phyloP scores from a whole-genome alignment of 2,888 invertebrate species.

The Mythimna pallens region DNA sequence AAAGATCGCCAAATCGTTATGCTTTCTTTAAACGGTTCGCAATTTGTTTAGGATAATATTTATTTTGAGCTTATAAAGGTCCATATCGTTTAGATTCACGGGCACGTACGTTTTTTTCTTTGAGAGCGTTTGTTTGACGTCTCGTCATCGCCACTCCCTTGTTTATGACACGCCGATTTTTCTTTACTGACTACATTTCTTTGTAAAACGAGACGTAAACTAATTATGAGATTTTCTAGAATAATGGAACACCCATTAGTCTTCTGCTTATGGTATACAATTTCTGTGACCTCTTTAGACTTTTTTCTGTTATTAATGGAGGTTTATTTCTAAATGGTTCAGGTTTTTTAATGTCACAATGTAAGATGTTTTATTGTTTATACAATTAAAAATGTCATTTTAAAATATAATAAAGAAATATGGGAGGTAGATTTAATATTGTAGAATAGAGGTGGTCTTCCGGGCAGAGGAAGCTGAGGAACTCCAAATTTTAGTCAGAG shows the following conservation, averaged over 20 bases:
- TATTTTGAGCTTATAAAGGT: conserved; percentile 33
- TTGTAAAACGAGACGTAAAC: conserved; percentile 39
- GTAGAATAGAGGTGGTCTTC: background rate
- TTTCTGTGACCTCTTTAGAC: conserved; percentile 21
- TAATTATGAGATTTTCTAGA: conserved; percentile 34
- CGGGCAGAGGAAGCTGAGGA: background rate
- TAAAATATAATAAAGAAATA: background rate
- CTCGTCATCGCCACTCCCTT: conserved; percentile 26
- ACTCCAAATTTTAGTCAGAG: background rate
- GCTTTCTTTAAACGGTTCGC: conserved; percentile 4
- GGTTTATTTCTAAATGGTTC: background rate
- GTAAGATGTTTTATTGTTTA: no score
- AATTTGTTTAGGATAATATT: conserved; percentile 37
- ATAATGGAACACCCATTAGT: conserved; percentile 30
- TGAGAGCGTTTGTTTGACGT: conserved; percentile 33
- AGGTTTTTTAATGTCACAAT: conserved; percentile 9
- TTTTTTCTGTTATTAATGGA: conserved; percentile 14
- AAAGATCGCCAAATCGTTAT: background rate
- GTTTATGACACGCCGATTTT: conserved; percentile 43
- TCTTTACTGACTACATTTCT: conserved; percentile 32
- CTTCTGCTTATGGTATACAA: conserved; percentile 21
- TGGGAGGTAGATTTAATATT: background rate
- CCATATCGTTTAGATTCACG: conserved; percentile 28
- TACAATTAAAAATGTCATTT: background rate
- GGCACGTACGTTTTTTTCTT: conserved; percentile 49